These are phyloP conservation scores for Podarcis siculus DNA, from an alignment of 2,797 vertebrate species.

Conservation along the genomic window DNA sequence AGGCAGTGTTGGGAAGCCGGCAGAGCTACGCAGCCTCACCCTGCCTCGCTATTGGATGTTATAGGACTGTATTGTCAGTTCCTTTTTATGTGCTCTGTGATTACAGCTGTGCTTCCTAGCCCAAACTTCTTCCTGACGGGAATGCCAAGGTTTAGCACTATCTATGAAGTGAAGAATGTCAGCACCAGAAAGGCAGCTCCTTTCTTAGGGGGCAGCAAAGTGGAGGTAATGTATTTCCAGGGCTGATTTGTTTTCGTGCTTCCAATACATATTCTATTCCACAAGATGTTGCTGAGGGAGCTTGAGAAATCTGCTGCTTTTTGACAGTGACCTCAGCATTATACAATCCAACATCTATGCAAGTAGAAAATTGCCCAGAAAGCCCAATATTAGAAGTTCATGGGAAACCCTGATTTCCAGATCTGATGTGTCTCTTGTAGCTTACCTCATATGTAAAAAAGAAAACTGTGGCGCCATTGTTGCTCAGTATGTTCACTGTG, in stretches of 20 bases:
- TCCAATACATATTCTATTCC: neutral
- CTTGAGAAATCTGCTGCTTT: neutral
- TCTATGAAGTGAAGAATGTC: conserved; percentile 60
- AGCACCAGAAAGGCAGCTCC: conserved; percentile 55
- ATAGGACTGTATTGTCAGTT: neutral
- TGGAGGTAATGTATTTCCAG: conserved; percentile 74
- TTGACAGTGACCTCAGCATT: neutral
- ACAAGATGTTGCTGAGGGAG: neutral
- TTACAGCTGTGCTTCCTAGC: conserved; percentile 74
- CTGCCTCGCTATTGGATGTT: neutral
- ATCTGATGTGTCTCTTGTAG: neutral
- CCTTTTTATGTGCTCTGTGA: neutral
- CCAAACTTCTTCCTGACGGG: conserved; percentile 76
- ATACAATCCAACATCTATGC: neutral
- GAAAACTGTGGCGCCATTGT: no score
- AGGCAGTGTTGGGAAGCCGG: no score
- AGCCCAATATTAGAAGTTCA: neutral
- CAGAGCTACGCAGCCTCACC: no score
- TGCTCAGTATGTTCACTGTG: neutral
- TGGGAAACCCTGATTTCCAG: neutral
- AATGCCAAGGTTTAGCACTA: conserved; percentile 74
- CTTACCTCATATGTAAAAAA: neutral
- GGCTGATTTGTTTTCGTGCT: neutral
- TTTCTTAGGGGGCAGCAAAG: conserved; percentile 58
- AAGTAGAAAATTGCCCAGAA: neutral